Percentiles rank a stretch among this genome's conserved stretches.
Evolutionary conservation across 2,113 vertebrate genomes (phyloP).

Genomic region (Elachura formosa): DNA sequence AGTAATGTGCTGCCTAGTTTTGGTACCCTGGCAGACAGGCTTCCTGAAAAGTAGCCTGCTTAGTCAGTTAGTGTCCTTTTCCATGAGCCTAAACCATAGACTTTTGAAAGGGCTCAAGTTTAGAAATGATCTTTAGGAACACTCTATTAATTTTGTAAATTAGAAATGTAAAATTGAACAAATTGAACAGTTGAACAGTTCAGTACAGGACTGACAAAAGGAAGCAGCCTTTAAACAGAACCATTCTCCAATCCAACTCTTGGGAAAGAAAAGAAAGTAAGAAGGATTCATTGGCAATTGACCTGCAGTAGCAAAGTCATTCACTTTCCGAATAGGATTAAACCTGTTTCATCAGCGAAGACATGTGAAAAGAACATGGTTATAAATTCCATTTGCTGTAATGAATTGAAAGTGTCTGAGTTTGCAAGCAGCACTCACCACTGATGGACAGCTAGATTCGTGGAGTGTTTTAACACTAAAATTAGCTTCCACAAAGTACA

Average conservation of each 20-base stretch:
- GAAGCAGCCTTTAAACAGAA: background rate
- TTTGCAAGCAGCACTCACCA: background rate
- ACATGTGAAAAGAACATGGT: conserved; percentile 22
- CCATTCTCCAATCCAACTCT: background rate
- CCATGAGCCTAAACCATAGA: background rate
- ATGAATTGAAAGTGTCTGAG: conserved; percentile 37
- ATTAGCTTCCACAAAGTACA: background rate
- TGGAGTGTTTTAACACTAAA: conserved; percentile 21
- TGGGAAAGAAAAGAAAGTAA: background rate
- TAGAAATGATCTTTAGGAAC: background rate
- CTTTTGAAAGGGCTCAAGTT: background rate
- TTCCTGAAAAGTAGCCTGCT: background rate
- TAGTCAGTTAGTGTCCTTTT: background rate
- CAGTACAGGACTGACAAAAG: background rate
- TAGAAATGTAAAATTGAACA: conserved; percentile 3
- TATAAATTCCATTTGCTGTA: conserved; percentile 39
- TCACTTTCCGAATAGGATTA: conserved; percentile 43
- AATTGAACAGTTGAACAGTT: background rate
- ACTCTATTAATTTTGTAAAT: conserved; percentile 4
- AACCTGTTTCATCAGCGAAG: conserved; percentile 39
- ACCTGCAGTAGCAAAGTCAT: conserved; percentile 27
- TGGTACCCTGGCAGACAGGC: background rate
- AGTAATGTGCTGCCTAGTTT: background rate
- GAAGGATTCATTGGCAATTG: conserved; percentile 10
- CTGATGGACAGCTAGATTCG: background rate